Percentiles rank a stretch among this genome's conserved stretches.
Conservation (phyloP, 2,113 vertebrate species). For the Alethe castanea region DNA sequence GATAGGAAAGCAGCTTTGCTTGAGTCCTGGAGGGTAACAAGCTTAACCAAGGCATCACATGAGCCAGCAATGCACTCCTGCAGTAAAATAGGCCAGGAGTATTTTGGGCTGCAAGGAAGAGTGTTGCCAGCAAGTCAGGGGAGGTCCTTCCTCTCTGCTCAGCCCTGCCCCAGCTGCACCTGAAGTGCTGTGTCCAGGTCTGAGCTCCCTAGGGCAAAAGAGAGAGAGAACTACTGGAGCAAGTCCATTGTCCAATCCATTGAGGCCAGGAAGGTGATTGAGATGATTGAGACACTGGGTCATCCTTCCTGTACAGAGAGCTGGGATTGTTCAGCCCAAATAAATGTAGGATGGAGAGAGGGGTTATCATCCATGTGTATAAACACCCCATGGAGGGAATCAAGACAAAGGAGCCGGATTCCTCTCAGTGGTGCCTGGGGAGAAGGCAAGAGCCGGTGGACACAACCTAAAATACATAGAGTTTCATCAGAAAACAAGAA, state of each 20-base stretch:
- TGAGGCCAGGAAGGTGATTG: neutral
- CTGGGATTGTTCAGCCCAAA: neutral
- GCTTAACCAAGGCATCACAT: neutral
- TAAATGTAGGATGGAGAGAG: neutral
- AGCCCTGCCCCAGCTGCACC: neutral
- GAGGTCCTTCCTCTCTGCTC: neutral
- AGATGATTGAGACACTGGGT: neutral
- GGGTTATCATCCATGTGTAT: accelerated
- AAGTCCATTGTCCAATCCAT: too few species aligned
- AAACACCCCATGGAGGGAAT: neutral
- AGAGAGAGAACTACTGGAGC: neutral
- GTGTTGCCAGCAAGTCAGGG: neutral
- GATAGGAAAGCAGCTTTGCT: neutral
- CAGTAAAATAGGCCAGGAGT: neutral
- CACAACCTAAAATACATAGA: neutral
- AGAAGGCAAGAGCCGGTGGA: neutral
- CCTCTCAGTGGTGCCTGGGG: neutral
- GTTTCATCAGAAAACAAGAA: neutral
- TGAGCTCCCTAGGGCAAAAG: neutral
- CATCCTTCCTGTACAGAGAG: neutral
- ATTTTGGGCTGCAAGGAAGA: neutral
- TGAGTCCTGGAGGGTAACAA: neutral
- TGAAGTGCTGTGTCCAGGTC: neutral
- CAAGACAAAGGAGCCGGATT: neutral
- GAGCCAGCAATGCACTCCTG: accelerated